Conservation (phyloP, 2,888 invertebrate genomes). For the Psylliodes chrysocephalus region DNA sequence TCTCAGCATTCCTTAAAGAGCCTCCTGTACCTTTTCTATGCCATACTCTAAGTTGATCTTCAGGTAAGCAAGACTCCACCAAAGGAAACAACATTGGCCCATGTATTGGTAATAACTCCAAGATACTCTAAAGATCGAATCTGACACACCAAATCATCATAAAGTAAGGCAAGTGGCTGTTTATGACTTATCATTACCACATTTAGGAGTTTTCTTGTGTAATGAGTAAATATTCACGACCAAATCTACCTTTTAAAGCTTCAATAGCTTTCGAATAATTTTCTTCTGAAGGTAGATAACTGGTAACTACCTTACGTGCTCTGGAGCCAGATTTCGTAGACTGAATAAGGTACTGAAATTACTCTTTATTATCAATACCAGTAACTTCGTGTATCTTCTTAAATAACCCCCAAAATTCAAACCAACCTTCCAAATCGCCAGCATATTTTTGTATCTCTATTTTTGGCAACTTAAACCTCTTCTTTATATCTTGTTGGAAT, state of each 20-base stretch:
- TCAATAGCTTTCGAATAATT: too few species aligned
- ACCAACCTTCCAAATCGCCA: too few species aligned
- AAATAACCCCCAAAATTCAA: not conserved
- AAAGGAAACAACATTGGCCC: conserved; percentile 51
- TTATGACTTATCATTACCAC: not conserved
- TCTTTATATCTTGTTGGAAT: too few species aligned
- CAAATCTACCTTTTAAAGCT: too few species aligned
- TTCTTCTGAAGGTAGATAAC: conserved; percentile 38
- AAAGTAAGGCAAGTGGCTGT: conserved; percentile 24
- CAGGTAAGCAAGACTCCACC: conserved; percentile 50
- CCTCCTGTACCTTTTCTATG: conserved; percentile 24
- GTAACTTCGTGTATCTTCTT: not conserved
- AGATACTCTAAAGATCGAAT: conserved; percentile 48
- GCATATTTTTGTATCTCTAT: too few species aligned
- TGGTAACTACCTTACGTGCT: conserved; percentile 38
- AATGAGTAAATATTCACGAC: conserved; percentile 39
- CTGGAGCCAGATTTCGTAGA: conserved; percentile 16
- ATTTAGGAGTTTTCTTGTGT: conserved; percentile 47
- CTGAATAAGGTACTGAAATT: not conserved
- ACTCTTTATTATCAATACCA: not conserved
- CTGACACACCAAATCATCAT: conserved; percentile 50
- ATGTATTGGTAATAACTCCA: conserved; percentile 47
- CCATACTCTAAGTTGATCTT: conserved; percentile 47
- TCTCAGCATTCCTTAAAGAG: not conserved
- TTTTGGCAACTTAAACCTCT: too few species aligned